Evolutionary conservation across 2,888 invertebrate species (phyloP).

Genomic region (Polydrusus cervinus): DNA sequence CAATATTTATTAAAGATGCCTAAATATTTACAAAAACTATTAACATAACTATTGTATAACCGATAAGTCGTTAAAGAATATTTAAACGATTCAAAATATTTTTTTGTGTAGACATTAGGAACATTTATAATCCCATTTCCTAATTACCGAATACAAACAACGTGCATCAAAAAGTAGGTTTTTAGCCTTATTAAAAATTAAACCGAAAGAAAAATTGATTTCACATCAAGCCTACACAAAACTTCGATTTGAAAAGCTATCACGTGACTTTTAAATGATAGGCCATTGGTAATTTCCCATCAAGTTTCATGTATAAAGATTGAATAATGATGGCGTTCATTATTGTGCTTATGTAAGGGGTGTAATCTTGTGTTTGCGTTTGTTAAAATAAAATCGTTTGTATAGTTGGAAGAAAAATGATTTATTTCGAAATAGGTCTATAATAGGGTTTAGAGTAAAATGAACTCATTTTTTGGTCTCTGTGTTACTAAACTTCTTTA

Average conservation of each 20-base stretch:
- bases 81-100: slow-evolving; percentile 9
- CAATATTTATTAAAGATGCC: background rate
- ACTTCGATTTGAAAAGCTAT: slow-evolving; percentile 18
- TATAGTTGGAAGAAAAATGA: no score
- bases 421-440: no score
- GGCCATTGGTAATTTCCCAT: slow-evolving; percentile 2
- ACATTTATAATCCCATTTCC: slow-evolving; percentile 25
- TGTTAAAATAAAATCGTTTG: no score
- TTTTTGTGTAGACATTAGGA: slow-evolving; percentile 16
- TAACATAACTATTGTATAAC: background rate
- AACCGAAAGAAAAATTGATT: slow-evolving; percentile 35
- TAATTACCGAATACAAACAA: slow-evolving; percentile 29
- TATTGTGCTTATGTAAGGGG: background rate
- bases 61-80: slow-evolving; percentile 2
- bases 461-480: no score
- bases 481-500: no score
- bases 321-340: background rate
- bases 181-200: slow-evolving; percentile 37
- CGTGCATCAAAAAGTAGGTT: slow-evolving; percentile 26
- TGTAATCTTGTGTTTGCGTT: no score
- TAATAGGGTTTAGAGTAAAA: no score
- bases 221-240: slow-evolving; percentile 26
- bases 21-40: background rate
- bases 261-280: slow-evolving; percentile 31
- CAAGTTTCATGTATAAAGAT: slow-evolving; percentile 9